A percentile compares a stretch with the other conserved stretches of the same genome.
Evolutionary conservation across 2,113 vertebrate species (phyloP).

Genomic region (Pseudorasbora parva): DNA sequence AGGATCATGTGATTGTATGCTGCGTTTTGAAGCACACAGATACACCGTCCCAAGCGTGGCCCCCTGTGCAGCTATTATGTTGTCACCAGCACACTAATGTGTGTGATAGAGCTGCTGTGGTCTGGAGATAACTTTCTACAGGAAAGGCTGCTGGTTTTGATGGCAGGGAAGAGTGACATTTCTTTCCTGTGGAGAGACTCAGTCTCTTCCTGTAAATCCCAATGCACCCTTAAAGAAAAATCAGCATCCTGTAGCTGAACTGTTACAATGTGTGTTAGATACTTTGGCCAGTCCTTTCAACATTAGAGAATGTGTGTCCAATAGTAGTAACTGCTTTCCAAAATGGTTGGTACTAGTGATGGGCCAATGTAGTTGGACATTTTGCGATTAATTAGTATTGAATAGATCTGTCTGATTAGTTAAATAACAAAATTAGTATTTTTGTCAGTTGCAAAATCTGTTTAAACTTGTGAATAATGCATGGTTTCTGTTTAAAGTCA

Average conservation of each 20-base stretch:
- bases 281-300: not conserved
- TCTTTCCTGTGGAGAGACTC: slow-evolving; percentile 45
- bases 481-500: not conserved
- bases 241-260: slow-evolving; percentile 18
- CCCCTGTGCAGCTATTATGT: slow-evolving; percentile 31
- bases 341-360: not conserved
- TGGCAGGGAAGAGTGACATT: slow-evolving; percentile 15
- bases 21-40: not conserved
- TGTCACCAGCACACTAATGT: slow-evolving; percentile 49
- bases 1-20: slow-evolving; percentile 33
- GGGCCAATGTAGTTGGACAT: not conserved
- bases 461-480: not conserved
- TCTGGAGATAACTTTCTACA: slow-evolving; percentile 53
- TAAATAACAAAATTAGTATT: not conserved
- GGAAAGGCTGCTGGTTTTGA: slow-evolving; percentile 49
- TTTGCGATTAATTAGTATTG: not conserved
- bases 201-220: slow-evolving; percentile 36
- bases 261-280: slow-evolving; percentile 1
- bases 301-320: not conserved
- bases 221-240: slow-evolving; percentile 13
- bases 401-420: not conserved
- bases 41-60: not conserved
- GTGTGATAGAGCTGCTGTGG: slow-evolving; percentile 23
- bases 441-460: not conserved
- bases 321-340: not conserved